Evolutionary conservation across 1,140 invertebrate species (phyloP).

Genomic region (Drosophila littoralis): DNA sequence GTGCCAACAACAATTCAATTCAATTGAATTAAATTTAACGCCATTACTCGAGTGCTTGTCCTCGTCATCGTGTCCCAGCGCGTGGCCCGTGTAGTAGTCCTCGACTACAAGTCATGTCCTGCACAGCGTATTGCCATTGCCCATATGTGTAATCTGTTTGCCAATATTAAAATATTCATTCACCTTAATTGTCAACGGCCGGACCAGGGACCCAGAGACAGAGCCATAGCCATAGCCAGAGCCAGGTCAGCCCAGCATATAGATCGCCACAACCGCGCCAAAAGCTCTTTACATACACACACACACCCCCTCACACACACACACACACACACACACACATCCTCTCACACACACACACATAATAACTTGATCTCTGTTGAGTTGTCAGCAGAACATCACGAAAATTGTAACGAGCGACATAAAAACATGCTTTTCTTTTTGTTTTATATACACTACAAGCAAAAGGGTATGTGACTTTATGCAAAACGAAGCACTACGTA

Average conservation of each 20-base stretch:
- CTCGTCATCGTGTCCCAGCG: neutral
- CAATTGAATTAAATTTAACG: conserved; percentile 81
- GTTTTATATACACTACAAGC: conserved; percentile 21
- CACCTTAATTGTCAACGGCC: conserved; percentile 81
- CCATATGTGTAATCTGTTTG: conserved; percentile 82
- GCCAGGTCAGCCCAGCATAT: conserved; percentile 33
- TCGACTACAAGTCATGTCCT: conserved; percentile 44
- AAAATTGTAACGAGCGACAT: conserved; percentile 75
- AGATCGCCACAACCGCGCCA: conserved; percentile 61
- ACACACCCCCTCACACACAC: conserved; percentile 13
- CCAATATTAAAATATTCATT: conserved; percentile 83
- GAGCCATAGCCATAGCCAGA: neutral
- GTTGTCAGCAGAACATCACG: conserved; percentile 81
- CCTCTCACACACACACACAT: conserved; percentile 55
- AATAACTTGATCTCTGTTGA: conserved; percentile 83
- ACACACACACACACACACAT: conserved; percentile 13
- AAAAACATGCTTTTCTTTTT: conserved; percentile 39
- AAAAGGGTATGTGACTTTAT: neutral
- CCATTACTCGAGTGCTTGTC: conserved; percentile 63
- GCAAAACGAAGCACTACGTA: neutral
- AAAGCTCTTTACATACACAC: conserved; percentile 54
- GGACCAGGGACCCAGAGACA: neutral
- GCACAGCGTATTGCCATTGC: conserved; percentile 52
- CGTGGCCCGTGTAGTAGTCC: conserved; percentile 1
- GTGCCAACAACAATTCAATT: conserved; percentile 71